phyloP scores from a whole-genome alignment of 1,140 invertebrate genomes.

The Drosophila neocordata region DNA sequence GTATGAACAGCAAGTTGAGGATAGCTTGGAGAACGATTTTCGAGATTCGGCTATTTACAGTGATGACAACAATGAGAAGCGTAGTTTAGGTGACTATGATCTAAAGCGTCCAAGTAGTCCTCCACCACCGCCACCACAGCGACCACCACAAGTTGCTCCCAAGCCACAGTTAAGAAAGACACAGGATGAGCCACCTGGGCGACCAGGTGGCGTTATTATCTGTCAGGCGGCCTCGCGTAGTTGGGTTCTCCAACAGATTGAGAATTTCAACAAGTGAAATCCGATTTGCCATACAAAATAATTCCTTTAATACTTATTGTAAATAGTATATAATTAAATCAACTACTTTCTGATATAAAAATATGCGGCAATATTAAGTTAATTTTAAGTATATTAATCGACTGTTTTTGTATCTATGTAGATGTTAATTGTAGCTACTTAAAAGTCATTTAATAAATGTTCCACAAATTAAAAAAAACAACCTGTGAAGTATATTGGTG shows the following conservation, averaged over 20 bases:
- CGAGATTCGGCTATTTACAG: slow-evolving; percentile 93
- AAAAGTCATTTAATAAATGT: slow-evolving; percentile 66
- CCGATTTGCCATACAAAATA: slow-evolving; percentile 57
- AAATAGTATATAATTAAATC: neutral
- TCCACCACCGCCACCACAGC: slow-evolving; percentile 55
- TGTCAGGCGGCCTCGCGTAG: slow-evolving; percentile 71
- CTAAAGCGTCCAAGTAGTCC: slow-evolving; percentile 59
- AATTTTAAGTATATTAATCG: slow-evolving; percentile 44
- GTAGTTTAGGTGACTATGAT: slow-evolving; percentile 49
- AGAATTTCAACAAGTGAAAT: slow-evolving; percentile 77
- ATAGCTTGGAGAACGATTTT: slow-evolving; percentile 85
- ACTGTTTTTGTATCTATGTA: slow-evolving; percentile 61
- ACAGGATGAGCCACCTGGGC: slow-evolving; percentile 18
- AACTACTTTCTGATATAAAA: slow-evolving; percentile 4
- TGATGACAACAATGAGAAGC: slow-evolving; percentile 85
- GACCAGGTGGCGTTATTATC: slow-evolving; percentile 44
- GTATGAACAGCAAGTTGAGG: slow-evolving; percentile 80
- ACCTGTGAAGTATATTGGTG: neutral
- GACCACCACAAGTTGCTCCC: slow-evolving; percentile 58
- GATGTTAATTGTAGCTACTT: slow-evolving; percentile 10
- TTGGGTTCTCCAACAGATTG: slow-evolving; percentile 81
- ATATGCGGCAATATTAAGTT: slow-evolving; percentile 23
- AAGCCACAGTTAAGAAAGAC: slow-evolving; percentile 56
- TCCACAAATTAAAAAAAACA: neutral
- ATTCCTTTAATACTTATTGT: slow-evolving; percentile 33